phyloP scores from a whole-genome alignment of 2,113 vertebrate species.

The Datnioides undecimradiatus region DNA sequence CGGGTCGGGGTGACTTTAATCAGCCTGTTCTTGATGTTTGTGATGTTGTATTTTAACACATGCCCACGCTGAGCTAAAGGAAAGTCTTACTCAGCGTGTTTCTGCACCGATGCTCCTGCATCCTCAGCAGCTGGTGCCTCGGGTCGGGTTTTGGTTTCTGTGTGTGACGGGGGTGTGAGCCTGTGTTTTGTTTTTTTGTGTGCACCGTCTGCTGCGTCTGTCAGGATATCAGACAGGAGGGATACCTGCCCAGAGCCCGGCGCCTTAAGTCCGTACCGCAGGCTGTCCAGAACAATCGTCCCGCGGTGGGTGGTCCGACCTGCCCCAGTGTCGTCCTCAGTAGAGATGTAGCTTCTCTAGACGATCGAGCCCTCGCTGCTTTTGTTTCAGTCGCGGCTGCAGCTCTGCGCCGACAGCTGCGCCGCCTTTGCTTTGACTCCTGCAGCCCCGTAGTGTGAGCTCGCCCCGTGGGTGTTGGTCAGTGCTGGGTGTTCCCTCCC shows the following conservation, averaged over 20 bases:
- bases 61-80: too few relatives aligned
- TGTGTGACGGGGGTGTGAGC: slow-evolving; percentile 38
- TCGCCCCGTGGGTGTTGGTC: slow-evolving; percentile 9
- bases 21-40: too few relatives aligned
- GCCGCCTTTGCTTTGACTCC: slow-evolving; percentile 25
- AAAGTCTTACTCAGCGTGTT: too few relatives aligned
- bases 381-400: slow-evolving; percentile 17
- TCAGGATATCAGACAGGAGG: slow-evolving; percentile 82
- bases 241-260: slow-evolving; percentile 77
- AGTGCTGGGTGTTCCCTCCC: slow-evolving; percentile 16
- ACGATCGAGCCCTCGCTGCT: slow-evolving; percentile 15
- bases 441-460: slow-evolving; percentile 26
- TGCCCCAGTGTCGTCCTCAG: slow-evolving; percentile 51
- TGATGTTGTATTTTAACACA: too few relatives aligned
- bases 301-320: slow-evolving; percentile 82
- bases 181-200: slow-evolving; percentile 69
- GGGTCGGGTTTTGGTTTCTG: background rate
- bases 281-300: slow-evolving; percentile 77
- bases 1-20: too few relatives aligned
- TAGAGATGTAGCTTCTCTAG: slow-evolving; percentile 43
- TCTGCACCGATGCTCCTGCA: background rate
- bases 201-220: slow-evolving; percentile 69
- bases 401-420: slow-evolving; percentile 1
- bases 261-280: slow-evolving; percentile 71
- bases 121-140: background rate